Evolutionary conservation across 2,797 vertebrate species (phyloP), one percentile per base, ranked within the genome.

Genomic region (Rhynchotus rufescens): DNA sequence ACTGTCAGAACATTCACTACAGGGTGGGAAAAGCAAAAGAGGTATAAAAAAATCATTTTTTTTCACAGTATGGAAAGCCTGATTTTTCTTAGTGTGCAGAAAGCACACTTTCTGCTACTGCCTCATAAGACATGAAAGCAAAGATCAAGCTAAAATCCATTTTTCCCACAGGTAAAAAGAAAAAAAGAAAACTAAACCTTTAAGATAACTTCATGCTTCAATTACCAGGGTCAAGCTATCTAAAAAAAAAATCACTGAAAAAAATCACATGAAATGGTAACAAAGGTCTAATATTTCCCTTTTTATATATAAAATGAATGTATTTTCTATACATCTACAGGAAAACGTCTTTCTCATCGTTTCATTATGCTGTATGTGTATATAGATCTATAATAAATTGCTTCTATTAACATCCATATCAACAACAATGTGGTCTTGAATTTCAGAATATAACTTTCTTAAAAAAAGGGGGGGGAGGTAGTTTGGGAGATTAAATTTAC

Each of bases 391-490:
- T n/a, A 80, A 51, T 7, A 92, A 52, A 52, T 36, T 87, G 69
- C 30, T 88, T 80, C 10, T 84, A 85, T 40, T 82, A 84, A 90
- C 32, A 74, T 47, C 47, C 92, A 3, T 49, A 75, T 54, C 44
- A 81, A 72, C 44, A 81, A 72, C 28, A 42, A 36, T 76, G 78
- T 44, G 6, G 23, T 64, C 38, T 91, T 47, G 75, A 84, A 72
- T 68, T 84, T 36, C 56, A 87, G 59, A n/a, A 87, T 44, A 67
- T 87, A 86, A 57, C 49, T 90, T 88, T 92, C 66, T 64, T 47
- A 52, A 26, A 26, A 32, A 44, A 88, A 59, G 86, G 69, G 42
- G 25, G 40, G 13, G 40, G 40, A 40, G 40, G 40, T 40, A 49
- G 61, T 52, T 75, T 5, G 5, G 7, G 28, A 62, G 26, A 74